Evolutionary conservation across 1,140 invertebrate genomes (phyloP), one percentile per base, ranked within the genome.

Genomic region (Bombus confusus): DNA sequence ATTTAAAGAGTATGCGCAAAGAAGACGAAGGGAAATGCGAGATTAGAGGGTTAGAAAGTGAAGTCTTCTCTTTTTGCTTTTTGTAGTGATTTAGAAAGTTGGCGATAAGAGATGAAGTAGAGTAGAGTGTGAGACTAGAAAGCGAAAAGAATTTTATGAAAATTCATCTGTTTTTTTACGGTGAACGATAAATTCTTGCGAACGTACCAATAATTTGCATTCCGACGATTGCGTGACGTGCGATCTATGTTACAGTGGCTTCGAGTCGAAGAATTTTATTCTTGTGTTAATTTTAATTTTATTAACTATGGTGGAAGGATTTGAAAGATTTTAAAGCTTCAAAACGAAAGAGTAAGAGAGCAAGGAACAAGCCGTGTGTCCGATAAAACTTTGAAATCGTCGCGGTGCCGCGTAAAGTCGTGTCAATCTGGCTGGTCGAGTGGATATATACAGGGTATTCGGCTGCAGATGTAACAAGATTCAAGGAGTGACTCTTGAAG

Each of bases 301-400:
- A 12, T 4, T 28, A 12, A 28, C 28, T 71, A 28, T 34, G 10
- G 18, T 22, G 3, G 28, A 13, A 62, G 28, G 59, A n/a, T 13
- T 62, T n/a, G 0, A 12, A 28, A 31, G 6, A 18, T 18, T 18
- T 22, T 5, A 22, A 28, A 31, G 8, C 13, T 62, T n/a, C 43
- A 15, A 64, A n/a, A 28, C 8, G 57, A 57, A 22, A n/a, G 28
- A 28, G 37, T 68, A 13, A 73, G 41, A 15, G 69, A 43, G 34
- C 12, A 9, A 2, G 2, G 76, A 47, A 39, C 39, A n/a, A n/a
- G n/a, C n/a, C n/a, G n/a, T n/a, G n/a, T n/a, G n/a, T n/a, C n/a
- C n/a, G 68, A n/a, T 71, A 39, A 37, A 78, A 66, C 59, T 66
- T 66, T 39, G 76, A 78, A 62, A 78, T 57, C 76, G 76, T 57